These are phyloP conservation scores for Pelobates cultripes DNA, from an alignment of 2,797 vertebrate genomes.

Conservation along the genomic window DNA sequence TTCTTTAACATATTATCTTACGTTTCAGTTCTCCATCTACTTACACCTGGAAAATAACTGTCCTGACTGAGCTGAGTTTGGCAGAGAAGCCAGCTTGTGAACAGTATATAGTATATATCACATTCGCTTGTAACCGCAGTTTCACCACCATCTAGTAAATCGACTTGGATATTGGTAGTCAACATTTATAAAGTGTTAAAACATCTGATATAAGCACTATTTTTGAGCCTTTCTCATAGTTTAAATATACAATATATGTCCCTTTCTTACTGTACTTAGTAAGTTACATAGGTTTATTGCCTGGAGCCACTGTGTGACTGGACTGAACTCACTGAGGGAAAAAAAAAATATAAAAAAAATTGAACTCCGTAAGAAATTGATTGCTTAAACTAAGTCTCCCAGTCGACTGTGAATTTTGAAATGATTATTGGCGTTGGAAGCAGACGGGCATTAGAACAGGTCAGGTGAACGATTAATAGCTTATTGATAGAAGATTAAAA, in stretches of 20 bases:
- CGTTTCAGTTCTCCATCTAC: too few species aligned
- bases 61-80: too few species aligned
- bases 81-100: too few species aligned
- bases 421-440: constrained; percentile 76
- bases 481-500: constrained; percentile 77
- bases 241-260: background rate
- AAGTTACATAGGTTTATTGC: background rate
- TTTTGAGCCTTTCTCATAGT: background rate
- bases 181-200: too few species aligned
- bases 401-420: constrained; percentile 73
- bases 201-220: too few species aligned
- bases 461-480: constrained; percentile 73
- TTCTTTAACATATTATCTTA: too few species aligned
- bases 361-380: constrained; percentile 70
- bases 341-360: constrained; percentile 63
- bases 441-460: constrained; percentile 66
- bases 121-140: too few species aligned
- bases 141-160: too few species aligned
- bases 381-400: constrained; percentile 70
- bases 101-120: too few species aligned
- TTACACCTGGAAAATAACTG: too few species aligned
- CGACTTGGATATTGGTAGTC: too few species aligned
- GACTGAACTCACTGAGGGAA: constrained; percentile 47
- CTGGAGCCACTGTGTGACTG: constrained; percentile 29
- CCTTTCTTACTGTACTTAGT: constrained; percentile 8